Percentiles rank a stretch among this genome's conserved stretches.
Conservation (phyloP, 2,888 invertebrate genomes). For the Stenolophus ochropezus region DNA sequence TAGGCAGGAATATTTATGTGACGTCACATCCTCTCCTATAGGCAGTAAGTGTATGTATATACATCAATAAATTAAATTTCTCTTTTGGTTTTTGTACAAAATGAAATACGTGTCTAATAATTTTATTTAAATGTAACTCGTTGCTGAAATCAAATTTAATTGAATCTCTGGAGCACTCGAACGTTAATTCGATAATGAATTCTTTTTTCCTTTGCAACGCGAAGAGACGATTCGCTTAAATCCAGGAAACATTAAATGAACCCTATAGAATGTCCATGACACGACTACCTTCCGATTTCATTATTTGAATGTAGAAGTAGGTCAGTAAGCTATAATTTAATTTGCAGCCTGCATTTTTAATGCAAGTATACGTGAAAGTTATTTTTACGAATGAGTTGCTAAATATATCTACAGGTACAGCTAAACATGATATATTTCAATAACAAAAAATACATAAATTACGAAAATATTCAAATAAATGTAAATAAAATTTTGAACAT, state of each 20-base stretch:
- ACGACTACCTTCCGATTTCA: not conserved
- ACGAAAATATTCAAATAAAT: no score
- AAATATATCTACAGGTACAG: not conserved
- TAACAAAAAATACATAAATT: no score
- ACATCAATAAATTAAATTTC: no score
- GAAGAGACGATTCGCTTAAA: not conserved
- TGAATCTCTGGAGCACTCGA: not conserved
- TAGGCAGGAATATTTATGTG: no score
- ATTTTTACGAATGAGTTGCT: not conserved
- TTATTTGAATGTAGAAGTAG: conserved; percentile 1
- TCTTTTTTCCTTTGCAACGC: not conserved
- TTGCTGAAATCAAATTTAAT: not conserved
- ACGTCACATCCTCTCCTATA: no score
- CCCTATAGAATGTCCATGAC: not conserved
- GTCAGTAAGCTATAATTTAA: conserved; percentile 5
- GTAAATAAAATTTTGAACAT: no score
- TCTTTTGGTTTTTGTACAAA: no score
- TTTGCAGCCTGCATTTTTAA: not conserved
- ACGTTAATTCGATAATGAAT: conserved; percentile 3
- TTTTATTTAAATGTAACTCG: conserved; percentile 11
- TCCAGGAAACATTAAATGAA: not conserved
- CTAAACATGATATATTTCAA: no score
- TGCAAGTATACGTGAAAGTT: conserved; percentile 1
- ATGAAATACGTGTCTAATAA: no score
- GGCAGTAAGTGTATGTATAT: no score